Percentiles rank a stretch among this genome's conserved stretches.
Conservation (phyloP, 2,888 invertebrate species). For the Rotaria sp. region DNA sequence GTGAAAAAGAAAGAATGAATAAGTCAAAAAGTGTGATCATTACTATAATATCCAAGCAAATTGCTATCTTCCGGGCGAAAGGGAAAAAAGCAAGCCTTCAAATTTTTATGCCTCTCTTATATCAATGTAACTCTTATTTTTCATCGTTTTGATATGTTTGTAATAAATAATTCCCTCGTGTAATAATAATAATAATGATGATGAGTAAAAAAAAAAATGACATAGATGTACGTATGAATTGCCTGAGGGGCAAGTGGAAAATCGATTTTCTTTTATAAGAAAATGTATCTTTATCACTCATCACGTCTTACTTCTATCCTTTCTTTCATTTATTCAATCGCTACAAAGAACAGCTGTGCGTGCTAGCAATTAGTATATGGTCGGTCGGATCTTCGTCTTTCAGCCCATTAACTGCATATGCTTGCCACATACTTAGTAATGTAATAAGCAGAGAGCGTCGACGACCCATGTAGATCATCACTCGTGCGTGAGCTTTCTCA, state of each 20-base stretch:
- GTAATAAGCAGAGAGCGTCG: neutral
- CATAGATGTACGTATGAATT: neutral
- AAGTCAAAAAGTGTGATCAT: neutral
- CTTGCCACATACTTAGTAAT: neutral
- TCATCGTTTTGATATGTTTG: neutral
- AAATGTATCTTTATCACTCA: conserved; percentile 6
- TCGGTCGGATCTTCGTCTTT: neutral
- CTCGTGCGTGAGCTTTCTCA: neutral
- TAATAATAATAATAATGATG: neutral
- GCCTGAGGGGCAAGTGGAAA: neutral
- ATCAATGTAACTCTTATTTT: neutral
- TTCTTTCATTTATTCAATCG: neutral
- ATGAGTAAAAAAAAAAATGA: neutral
- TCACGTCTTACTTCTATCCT: neutral
- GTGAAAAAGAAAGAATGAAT: neutral
- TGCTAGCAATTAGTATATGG: neutral
- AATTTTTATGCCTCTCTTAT: neutral
- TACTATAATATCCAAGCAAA: neutral
- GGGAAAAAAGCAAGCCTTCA: neutral
- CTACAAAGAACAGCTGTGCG: neutral
- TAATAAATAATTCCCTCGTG: neutral
- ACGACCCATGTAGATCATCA: neutral
- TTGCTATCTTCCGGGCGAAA: neutral
- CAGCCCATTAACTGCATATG: conserved; percentile 22
- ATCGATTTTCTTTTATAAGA: conserved; percentile 8